Evolutionary conservation across 2,797 vertebrate genomes (phyloP).

Genomic region (Notamacropus eugenii): DNA sequence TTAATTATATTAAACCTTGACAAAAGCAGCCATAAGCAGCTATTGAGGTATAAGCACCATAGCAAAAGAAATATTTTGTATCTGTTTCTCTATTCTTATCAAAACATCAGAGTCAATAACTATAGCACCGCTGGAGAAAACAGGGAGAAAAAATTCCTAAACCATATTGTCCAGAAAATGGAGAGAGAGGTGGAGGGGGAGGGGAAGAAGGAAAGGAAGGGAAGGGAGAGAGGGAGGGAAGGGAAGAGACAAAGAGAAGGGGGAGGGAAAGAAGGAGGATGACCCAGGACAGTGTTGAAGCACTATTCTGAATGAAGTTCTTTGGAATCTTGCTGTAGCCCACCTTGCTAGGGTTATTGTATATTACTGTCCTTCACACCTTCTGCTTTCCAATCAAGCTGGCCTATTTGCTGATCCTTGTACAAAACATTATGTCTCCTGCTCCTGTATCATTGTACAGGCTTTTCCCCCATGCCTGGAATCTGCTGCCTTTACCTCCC

Average conservation of each 20-base stretch:
- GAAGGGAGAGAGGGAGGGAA: too few species aligned
- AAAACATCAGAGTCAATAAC: not conserved
- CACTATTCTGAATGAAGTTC: not conserved
- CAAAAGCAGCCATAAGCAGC: not conserved
- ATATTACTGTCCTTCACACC: not conserved
- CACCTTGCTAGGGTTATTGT: not conserved
- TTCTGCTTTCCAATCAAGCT: not conserved
- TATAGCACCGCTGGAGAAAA: constrained; percentile 29
- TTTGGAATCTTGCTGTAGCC: not conserved
- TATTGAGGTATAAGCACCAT: not conserved
- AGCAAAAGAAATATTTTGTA: not conserved
- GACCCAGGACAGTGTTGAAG: not conserved
- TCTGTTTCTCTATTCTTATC: constrained; percentile 39
- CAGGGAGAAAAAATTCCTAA: constrained; percentile 13
- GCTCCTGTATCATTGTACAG: not conserved
- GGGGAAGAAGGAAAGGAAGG: too few species aligned
- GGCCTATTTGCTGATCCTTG: not conserved
- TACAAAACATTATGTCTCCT: constrained; percentile 4
- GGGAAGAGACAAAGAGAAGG: too few species aligned
- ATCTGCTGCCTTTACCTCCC: constrained; percentile 17
- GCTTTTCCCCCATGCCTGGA: constrained; percentile 13
- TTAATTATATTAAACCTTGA: constrained; percentile 21
- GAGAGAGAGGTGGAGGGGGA: too few species aligned
- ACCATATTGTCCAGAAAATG: not conserved
- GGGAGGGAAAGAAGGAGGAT: not conserved